These are phyloP conservation scores for Microhierax caerulescens DNA, from an alignment of 2,797 vertebrate species.

Conservation along the genomic window DNA sequence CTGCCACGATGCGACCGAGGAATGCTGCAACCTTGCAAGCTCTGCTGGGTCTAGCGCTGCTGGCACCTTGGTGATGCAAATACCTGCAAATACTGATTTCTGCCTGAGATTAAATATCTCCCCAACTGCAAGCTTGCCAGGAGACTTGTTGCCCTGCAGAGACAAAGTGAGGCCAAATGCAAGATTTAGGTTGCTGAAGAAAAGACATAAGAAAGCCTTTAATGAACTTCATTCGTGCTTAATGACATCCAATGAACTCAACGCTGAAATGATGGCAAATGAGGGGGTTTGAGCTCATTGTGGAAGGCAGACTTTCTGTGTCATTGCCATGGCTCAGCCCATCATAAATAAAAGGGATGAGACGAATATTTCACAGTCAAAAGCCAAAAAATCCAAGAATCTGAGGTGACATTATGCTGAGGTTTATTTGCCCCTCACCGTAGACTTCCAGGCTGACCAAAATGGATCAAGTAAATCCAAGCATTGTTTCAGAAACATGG, in stretches of 20 bases:
- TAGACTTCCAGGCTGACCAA: not conserved
- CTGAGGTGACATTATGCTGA: not conserved
- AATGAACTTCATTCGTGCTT: not conserved
- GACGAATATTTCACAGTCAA: not conserved
- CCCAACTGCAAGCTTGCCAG: not conserved
- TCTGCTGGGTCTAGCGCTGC: not conserved
- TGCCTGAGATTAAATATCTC: not conserved
- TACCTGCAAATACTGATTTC: not conserved
- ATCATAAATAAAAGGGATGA: not conserved
- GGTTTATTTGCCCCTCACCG: not conserved
- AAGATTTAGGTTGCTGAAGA: not conserved
- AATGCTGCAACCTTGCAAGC: not conserved
- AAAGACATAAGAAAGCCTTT: not conserved
- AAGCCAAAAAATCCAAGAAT: not conserved
- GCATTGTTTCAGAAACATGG: not conserved
- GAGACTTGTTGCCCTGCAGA: not conserved
- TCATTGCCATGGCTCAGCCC: not conserved
- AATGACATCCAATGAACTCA: fast-evolving
- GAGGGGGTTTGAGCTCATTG: not conserved
- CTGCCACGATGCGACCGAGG: fast-evolving
- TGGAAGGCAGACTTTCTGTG: not conserved
- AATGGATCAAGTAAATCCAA: not conserved
- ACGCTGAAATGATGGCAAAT: fast-evolving
- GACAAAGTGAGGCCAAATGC: not conserved
- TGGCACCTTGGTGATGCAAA: not conserved